Evolutionary conservation across 2,797 vertebrate species (phyloP).

Genomic region (Lemur catta): DNA sequence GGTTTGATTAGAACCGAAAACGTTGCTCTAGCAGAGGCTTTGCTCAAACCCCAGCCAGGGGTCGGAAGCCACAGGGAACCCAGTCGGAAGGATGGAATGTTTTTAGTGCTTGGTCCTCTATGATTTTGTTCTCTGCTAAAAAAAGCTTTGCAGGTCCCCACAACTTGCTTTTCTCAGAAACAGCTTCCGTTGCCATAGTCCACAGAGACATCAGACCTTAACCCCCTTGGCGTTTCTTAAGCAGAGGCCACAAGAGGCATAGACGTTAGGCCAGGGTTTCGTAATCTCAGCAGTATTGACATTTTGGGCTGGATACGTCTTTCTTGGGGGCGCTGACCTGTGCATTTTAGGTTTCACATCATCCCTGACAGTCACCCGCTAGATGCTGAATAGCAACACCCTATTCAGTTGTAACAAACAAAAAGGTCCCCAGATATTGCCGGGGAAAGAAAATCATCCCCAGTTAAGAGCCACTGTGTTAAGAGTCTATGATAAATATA

Average conservation of each 20-base stretch:
- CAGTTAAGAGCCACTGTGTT: neutral
- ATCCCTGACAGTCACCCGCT: neutral
- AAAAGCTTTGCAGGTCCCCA: neutral
- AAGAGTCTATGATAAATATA: neutral
- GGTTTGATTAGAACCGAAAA: neutral
- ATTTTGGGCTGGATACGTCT: neutral
- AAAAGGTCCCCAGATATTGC: neutral
- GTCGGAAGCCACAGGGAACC: neutral
- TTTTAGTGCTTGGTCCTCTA: neutral
- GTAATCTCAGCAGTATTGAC: neutral
- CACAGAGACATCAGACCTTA: neutral
- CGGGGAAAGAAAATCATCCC: neutral
- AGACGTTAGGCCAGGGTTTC: neutral
- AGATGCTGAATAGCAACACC: neutral
- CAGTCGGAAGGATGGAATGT: neutral
- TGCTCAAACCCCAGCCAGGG: neutral
- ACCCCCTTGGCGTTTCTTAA: neutral
- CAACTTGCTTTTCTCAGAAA: conserved; percentile 35
- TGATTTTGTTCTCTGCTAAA: conserved; percentile 24
- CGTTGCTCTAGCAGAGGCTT: neutral
- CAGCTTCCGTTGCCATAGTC: neutral
- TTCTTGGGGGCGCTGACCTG: neutral
- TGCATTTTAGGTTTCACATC: neutral
- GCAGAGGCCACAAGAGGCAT: neutral
- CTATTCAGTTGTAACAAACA: neutral